These are phyloP conservation scores for Actinostola sp. DNA, from an alignment of 92 coral and sea anemone genomes.

Conservation along the genomic window DNA sequence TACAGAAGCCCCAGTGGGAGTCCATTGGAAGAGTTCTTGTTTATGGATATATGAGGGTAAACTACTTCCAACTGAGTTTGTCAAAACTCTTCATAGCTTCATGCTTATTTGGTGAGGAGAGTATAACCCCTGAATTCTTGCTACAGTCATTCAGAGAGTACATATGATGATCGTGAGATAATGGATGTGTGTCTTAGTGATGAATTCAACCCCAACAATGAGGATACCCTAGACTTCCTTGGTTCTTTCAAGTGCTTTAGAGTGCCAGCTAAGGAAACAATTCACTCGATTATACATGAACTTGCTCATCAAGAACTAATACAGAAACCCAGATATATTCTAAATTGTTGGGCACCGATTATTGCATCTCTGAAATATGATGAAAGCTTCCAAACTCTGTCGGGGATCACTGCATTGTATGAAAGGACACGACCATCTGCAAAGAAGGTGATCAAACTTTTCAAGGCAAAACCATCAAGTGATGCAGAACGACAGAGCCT, in stretches of 20 bases:
- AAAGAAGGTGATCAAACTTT: conserved; percentile 37
- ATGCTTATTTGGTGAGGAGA: conserved; percentile 58
- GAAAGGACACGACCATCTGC: conserved; percentile 44
- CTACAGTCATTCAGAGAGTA: conserved; percentile 31
- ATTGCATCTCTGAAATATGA: background rate
- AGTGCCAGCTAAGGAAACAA: conserved; percentile 45
- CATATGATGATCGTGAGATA: no score
- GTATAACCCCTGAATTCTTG: background rate
- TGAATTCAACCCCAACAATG: conserved; percentile 33
- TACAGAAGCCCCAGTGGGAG: conserved; percentile 50
- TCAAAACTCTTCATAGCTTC: conserved; percentile 37
- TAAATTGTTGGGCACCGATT: conserved; percentile 35
- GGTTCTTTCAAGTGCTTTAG: conserved; percentile 38
- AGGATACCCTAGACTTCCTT: conserved; percentile 43
- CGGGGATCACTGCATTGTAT: conserved; percentile 27
- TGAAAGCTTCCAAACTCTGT: conserved; percentile 29
- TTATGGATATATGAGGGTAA: conserved; percentile 32
- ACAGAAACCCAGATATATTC: conserved; percentile 43
- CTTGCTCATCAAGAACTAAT: conserved; percentile 65
- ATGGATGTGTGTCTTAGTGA: conserved; percentile 32
- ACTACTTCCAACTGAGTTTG: conserved; percentile 43
- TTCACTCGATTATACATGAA: conserved; percentile 36
- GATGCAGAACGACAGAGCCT: conserved; percentile 53
- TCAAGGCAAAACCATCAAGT: conserved; percentile 18
- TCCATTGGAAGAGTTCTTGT: conserved; percentile 55